Conservation (phyloP, 2,888 invertebrate genomes). For the Labia minor region DNA sequence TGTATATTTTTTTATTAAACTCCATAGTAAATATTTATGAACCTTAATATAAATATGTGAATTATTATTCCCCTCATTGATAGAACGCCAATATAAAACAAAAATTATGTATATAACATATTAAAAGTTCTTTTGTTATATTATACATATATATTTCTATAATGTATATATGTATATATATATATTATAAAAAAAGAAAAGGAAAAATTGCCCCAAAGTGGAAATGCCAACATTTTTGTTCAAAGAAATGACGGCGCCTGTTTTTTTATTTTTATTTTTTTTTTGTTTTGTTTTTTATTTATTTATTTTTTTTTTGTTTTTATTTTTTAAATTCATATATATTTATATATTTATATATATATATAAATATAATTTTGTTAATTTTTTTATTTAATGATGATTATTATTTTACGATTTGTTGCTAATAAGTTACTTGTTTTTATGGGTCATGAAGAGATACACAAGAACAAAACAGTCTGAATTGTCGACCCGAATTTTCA, state of each 20-base stretch:
- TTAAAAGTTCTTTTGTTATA: background rate
- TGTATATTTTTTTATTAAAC: too few species aligned
- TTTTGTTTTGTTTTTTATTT: background rate
- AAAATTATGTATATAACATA: background rate
- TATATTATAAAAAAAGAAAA: background rate
- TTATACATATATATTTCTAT: background rate
- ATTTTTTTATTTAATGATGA: background rate
- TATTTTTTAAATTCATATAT: too few species aligned
- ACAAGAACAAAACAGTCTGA: background rate
- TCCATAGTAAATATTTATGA: background rate
- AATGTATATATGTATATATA: constrained; percentile 14
- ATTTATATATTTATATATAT: background rate
- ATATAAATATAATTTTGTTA: background rate
- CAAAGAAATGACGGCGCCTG: constrained; percentile 15
- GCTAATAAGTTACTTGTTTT: background rate
- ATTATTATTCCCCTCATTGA: constrained; percentile 5
- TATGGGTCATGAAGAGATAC: background rate
- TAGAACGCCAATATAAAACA: background rate
- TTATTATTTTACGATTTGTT: background rate
- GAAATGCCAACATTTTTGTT: constrained; percentile 28
- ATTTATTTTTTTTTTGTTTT: background rate
- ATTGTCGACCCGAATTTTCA: background rate
- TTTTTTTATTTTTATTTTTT: background rate
- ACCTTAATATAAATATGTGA: background rate
- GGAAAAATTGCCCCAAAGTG: constrained; percentile 21